Base-by-base conservation (phyloP, 2,797 vertebrate species). In the Sphaeramia orbicularis region DNA sequence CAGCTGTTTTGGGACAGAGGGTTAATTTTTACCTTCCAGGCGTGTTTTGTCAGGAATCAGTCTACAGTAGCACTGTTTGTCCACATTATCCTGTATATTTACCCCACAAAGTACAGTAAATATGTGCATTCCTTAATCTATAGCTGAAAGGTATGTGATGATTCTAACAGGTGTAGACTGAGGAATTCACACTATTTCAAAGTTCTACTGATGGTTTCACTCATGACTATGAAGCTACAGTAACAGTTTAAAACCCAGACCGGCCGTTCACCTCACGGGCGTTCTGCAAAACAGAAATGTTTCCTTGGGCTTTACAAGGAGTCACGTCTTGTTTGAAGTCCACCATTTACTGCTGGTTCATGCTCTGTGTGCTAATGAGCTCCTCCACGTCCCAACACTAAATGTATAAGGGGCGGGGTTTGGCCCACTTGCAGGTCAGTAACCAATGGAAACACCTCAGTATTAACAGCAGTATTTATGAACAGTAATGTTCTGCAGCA, bases 1-100 rank as follows among this genome's bases (percentile, higher is more conserved):
- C 88, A 91, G 86, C 87, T 92, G 91, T 87, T 92, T 84, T 78
- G 63, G 53, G 61, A 79, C 68, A 77, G 60, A 77, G 76, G 80
- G 81, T 64, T 78, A 74, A 83, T 89, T 89, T 85, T 81, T 73
- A 71, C 61, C 78, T 54, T 67, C 35, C 76, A 73, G 73, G 60
- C 73, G 80, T 84, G 79, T 86, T 89, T 86, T 74, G 65, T 88
- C 76, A 84, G 55, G 78, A 85, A 40, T 54, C 12, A 4, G 63
- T 18, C 50, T 13, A 66, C 50, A 65, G 60, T 63, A 47, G 4
- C 45, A 43, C 1, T 12, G 30, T 7, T 21, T 66, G 30, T 49
- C 14, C 5, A 21, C 7, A 14, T 41, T 19, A 14, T 58, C 58
- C 52, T 58, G 11, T 43, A 52, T 24, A 58, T 63, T 44, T 69